Conservation (phyloP, 2,113 vertebrate genomes). For the Pholis gunnellus region DNA sequence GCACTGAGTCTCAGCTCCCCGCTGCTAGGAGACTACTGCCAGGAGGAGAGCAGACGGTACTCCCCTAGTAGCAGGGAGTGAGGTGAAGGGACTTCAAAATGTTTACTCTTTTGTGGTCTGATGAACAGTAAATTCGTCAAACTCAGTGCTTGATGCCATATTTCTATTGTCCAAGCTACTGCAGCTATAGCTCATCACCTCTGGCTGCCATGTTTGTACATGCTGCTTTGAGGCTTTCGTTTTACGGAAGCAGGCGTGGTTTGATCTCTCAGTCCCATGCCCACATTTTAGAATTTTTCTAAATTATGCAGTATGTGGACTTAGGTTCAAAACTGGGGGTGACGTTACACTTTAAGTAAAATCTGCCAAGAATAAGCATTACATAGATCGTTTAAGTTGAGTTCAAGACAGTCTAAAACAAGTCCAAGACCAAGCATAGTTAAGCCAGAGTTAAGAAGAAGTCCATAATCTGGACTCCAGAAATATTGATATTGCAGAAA, state of each 20-base stretch:
- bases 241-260: background rate
- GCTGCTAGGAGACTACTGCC: too few species aligned
- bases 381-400: background rate
- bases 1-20: background rate
- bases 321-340: too few species aligned
- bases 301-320: too few species aligned
- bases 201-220: background rate
- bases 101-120: background rate
- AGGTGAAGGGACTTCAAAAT: background rate
- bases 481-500: background rate
- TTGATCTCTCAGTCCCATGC: background rate
- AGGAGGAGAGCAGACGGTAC: background rate
- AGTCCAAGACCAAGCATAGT: background rate
- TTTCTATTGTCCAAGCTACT: too few species aligned
- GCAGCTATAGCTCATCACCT: background rate
- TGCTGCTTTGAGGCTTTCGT: background rate
- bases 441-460: background rate
- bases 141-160: background rate
- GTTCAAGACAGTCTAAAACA: too few species aligned
- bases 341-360: too few species aligned
- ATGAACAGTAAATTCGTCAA: background rate
- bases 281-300: too few species aligned
- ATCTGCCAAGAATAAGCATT: background rate
- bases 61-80: background rate
- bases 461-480: background rate